Evolutionary conservation across 2,113 vertebrate species (phyloP).

Genomic region (Colaptes auratus): DNA sequence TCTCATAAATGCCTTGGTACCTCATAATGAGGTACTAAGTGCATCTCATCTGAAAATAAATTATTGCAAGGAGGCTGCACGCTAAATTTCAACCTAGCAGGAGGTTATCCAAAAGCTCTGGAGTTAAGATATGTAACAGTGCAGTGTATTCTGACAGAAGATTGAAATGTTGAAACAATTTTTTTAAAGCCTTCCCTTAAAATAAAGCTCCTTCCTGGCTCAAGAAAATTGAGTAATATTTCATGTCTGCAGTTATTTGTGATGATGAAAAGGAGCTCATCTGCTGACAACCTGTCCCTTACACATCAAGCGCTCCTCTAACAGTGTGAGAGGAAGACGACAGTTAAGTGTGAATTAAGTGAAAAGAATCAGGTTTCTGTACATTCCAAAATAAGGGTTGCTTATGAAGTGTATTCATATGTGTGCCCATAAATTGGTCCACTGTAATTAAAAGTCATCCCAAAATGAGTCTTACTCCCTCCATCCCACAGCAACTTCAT

Average conservation of each 20-base stretch:
- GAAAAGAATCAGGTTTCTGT: background rate
- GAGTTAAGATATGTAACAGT: background rate
- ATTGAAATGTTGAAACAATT: slow-evolving; percentile 52
- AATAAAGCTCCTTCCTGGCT: slow-evolving; percentile 34
- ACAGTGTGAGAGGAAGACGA: background rate
- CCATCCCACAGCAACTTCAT: background rate
- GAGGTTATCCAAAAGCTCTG: background rate
- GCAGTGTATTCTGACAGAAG: background rate
- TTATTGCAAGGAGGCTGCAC: background rate
- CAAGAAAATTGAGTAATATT: slow-evolving; percentile 57
- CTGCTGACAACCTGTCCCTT: slow-evolving; percentile 49
- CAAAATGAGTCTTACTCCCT: background rate
- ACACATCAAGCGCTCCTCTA: background rate
- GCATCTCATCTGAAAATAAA: background rate
- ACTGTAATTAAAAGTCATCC: background rate
- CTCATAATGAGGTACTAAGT: background rate
- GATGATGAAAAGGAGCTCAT: slow-evolving; percentile 50
- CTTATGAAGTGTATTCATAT: background rate
- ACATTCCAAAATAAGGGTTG: background rate
- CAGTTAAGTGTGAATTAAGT: slow-evolving; percentile 3
- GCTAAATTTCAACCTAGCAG: background rate
- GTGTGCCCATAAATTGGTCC: background rate
- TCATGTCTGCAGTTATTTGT: slow-evolving; percentile 49
- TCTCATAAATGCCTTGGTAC: background rate
- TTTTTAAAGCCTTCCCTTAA: slow-evolving; percentile 38